phyloP scores from a whole-genome alignment of 2,888 invertebrate genomes.

The Drepana falcataria region DNA sequence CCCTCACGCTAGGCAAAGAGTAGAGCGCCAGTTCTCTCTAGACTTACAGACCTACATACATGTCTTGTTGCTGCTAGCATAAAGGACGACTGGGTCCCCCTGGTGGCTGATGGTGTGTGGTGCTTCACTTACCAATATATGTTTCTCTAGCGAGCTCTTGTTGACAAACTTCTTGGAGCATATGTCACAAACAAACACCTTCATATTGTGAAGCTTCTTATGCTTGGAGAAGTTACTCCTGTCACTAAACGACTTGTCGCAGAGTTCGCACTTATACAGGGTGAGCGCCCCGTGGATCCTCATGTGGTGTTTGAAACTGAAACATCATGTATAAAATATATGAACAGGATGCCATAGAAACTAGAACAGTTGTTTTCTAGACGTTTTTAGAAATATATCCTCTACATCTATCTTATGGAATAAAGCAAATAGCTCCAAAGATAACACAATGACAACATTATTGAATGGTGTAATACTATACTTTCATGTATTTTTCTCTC shows the following conservation, averaged over 20 bases:
- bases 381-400: too few species aligned
- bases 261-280: slow-evolving; percentile 65
- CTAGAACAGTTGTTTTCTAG: too few species aligned
- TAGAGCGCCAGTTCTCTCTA: too few species aligned
- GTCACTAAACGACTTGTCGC: slow-evolving; percentile 71
- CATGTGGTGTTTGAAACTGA: slow-evolving; percentile 63
- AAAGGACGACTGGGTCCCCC: background rate
- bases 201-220: slow-evolving; percentile 66
- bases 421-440: too few species aligned
- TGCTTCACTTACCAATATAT: slow-evolving; percentile 40
- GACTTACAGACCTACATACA: background rate
- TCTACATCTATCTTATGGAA: too few species aligned
- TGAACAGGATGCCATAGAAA: background rate
- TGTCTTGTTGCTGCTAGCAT: background rate
- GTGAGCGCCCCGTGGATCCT: slow-evolving; percentile 70
- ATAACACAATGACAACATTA: too few species aligned
- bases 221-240: slow-evolving; percentile 75
- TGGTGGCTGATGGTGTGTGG: too few species aligned
- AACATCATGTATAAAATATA: background rate
- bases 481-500: too few species aligned
- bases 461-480: too few species aligned
- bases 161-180: slow-evolving; percentile 71
- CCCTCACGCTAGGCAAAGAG: too few species aligned
- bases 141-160: slow-evolving; percentile 63
- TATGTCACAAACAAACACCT: slow-evolving; percentile 62